Evolutionary conservation across 2,113 vertebrate species (phyloP).

Genomic region (Ivindomyrus marchei): DNA sequence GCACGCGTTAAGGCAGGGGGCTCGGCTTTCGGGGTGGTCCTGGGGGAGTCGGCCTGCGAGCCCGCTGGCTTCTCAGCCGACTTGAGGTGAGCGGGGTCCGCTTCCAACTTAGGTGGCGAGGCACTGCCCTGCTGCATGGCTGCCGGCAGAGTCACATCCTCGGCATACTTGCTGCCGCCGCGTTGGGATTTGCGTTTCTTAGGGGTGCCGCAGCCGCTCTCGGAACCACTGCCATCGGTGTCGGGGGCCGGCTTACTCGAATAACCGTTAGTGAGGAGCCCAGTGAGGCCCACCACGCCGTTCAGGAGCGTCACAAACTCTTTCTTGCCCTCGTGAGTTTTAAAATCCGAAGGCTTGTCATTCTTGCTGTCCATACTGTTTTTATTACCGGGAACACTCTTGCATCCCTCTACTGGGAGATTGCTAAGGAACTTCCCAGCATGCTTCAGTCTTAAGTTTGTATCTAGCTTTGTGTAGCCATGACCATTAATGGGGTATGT

Average conservation of each 20-base stretch:
- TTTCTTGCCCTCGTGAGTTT: constrained; percentile 71
- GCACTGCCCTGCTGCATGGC: constrained; percentile 39
- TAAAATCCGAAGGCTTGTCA: constrained; percentile 77
- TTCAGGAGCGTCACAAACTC: constrained; percentile 76
- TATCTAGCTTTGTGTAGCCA: constrained; percentile 52
- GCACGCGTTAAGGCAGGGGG: constrained; percentile 44
- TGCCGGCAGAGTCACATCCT: constrained; percentile 78
- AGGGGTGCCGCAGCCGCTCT: constrained; percentile 88
- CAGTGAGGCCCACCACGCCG: constrained; percentile 68
- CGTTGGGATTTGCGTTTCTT: constrained; percentile 86
- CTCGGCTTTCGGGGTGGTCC: constrained; percentile 72
- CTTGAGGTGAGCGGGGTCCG: constrained; percentile 66
- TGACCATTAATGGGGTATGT: constrained; percentile 49
- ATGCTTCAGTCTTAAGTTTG: constrained; percentile 53
- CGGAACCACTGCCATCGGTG: constrained; percentile 88
- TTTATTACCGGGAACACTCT: constrained; percentile 76
- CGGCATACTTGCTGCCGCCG: constrained; percentile 76
- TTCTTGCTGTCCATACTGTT: constrained; percentile 90
- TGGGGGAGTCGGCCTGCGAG: constrained; percentile 62
- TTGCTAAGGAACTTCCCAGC: constrained; percentile 44
- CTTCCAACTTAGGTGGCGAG: constrained; percentile 72
- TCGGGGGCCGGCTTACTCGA: constrained; percentile 72
- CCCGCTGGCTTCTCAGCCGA: constrained; percentile 66
- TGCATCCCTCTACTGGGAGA: constrained; percentile 72
- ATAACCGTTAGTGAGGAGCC: constrained; percentile 85